These are phyloP conservation scores for Pseudoips prasinana DNA, from an alignment of 2,888 invertebrate genomes.

Conservation along the genomic window DNA sequence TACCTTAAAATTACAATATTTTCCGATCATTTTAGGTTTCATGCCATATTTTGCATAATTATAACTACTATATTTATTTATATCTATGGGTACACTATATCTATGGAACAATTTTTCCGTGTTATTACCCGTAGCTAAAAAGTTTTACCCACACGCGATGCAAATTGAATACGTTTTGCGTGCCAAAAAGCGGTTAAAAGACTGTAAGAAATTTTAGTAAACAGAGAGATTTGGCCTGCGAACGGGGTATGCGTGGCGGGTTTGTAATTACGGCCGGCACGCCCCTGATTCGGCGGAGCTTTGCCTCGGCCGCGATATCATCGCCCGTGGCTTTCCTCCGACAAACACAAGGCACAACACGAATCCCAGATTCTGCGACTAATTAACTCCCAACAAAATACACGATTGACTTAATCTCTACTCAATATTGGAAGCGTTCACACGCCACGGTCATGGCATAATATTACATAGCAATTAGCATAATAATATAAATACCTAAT, in stretches of 20 bases:
- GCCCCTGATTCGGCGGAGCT: constrained; percentile 62
- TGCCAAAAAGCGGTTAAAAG: constrained; percentile 70
- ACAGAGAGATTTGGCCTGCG: constrained; percentile 58
- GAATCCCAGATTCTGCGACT: constrained; percentile 60
- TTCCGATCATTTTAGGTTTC: constrained; percentile 18
- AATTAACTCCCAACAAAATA: constrained; percentile 54
- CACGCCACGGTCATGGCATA: constrained; percentile 44
- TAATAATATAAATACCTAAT: constrained; percentile 55
- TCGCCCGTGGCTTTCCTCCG: constrained; percentile 51
- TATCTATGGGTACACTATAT: constrained; percentile 41
- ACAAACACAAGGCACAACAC: constrained; percentile 42
- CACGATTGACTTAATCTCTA: constrained; percentile 41
- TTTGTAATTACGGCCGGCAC: constrained; percentile 64
- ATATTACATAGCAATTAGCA: too few relatives aligned
- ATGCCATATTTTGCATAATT: constrained; percentile 22
- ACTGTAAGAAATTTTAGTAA: constrained; percentile 62
- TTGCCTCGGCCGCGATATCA: constrained; percentile 57
- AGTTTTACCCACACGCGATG: constrained; percentile 68
- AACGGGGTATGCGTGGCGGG: constrained; percentile 54
- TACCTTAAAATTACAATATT: constrained; percentile 17
- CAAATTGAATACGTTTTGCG: constrained; percentile 60
- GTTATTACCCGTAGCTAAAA: constrained; percentile 59
- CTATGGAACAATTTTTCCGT: constrained; percentile 43
- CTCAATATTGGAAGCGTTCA: constrained; percentile 40
- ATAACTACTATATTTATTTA: constrained; percentile 40